Conservation (phyloP, 2,113 vertebrate species). For the Alethe diademata region DNA sequence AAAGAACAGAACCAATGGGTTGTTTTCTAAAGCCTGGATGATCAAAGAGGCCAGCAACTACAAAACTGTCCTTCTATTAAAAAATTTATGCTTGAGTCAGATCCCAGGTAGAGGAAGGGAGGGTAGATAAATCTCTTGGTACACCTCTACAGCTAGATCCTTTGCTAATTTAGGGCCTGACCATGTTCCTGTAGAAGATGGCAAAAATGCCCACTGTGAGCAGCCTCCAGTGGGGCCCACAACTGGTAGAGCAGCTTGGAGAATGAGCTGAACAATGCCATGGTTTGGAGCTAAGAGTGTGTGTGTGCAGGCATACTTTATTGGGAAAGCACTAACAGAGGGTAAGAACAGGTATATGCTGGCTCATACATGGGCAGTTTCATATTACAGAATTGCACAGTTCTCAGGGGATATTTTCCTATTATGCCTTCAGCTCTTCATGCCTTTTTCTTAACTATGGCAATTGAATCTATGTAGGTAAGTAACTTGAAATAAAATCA, state of each 20-base stretch:
- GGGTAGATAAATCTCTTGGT: neutral
- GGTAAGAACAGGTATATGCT: neutral
- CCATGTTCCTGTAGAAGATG: neutral
- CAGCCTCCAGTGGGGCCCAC: neutral
- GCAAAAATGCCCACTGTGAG: neutral
- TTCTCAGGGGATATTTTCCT: neutral
- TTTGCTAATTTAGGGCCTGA: neutral
- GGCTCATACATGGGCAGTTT: neutral
- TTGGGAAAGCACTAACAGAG: neutral
- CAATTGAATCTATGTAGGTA: neutral
- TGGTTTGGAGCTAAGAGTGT: neutral
- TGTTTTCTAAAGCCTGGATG: neutral
- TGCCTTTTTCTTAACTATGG: neutral
- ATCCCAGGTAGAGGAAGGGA: neutral
- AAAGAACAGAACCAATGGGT: neutral
- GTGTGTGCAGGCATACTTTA: rapidly evolving
- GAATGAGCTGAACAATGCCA: neutral
- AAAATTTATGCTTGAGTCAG: neutral
- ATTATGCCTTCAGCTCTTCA: neutral
- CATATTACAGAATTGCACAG: neutral
- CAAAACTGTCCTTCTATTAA: neutral
- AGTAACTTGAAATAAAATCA: neutral
- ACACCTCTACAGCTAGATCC: neutral
- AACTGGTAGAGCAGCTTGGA: neutral
- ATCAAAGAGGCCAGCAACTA: neutral